Conservation (phyloP, 2,888 invertebrate species). For the Notodonta ziczac region DNA sequence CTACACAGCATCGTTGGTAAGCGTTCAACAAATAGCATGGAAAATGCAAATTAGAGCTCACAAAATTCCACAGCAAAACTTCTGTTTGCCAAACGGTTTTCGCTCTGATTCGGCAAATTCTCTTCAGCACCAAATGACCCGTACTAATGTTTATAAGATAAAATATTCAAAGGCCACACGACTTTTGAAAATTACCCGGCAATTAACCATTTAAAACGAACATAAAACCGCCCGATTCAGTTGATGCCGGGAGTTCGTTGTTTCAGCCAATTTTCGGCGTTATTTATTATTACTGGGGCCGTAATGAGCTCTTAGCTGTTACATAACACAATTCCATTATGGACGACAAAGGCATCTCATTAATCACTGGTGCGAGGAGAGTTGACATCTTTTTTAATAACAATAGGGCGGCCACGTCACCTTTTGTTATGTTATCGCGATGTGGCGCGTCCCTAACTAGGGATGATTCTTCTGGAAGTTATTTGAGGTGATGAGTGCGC, state of each 20-base stretch:
- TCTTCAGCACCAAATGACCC: not conserved
- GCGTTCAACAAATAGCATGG: not conserved
- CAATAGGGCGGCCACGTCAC: slow-evolving; percentile 53
- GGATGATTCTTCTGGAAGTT: slow-evolving; percentile 14
- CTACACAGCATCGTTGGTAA: not conserved
- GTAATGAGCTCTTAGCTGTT: slow-evolving; percentile 66
- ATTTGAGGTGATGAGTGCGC: slow-evolving; percentile 20
- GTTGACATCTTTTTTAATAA: slow-evolving; percentile 75
- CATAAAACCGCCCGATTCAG: slow-evolving; percentile 26
- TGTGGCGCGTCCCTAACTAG: slow-evolving; percentile 23
- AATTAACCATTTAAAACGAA: slow-evolving; percentile 36
- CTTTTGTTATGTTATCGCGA: slow-evolving; percentile 47
- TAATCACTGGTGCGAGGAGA: slow-evolving; percentile 63
- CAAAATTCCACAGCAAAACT: not conserved
- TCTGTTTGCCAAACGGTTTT: slow-evolving; percentile 21
- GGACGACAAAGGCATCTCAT: slow-evolving; percentile 56
- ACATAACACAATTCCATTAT: slow-evolving; percentile 66
- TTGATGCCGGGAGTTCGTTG: slow-evolving; percentile 29
- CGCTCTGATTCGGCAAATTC: slow-evolving; percentile 8
- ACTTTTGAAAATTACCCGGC: slow-evolving; percentile 15
- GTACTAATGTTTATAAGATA: slow-evolving; percentile 17
- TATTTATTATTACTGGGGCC: slow-evolving; percentile 55
- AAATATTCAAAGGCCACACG: slow-evolving; percentile 18
- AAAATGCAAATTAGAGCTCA: not conserved
- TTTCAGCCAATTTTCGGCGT: slow-evolving; percentile 41